phyloP scores from a whole-genome alignment of 2,888 invertebrate genomes.

The Drosophila borborema region DNA sequence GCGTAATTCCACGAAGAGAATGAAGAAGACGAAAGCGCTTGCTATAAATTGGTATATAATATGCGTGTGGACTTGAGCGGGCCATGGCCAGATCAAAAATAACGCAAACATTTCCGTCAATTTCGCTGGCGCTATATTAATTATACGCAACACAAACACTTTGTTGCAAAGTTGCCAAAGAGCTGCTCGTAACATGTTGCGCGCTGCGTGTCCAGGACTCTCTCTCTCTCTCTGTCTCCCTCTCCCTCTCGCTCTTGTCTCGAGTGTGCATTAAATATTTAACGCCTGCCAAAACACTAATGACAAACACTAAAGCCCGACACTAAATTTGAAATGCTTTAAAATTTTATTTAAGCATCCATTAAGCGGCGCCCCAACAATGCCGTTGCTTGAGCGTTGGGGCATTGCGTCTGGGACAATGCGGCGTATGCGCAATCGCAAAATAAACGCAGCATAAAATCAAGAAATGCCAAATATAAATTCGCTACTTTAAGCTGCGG shows the following conservation, averaged over 20 bases:
- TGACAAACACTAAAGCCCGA: conserved; percentile 77
- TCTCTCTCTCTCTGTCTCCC: background rate
- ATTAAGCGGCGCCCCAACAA: conserved; percentile 69
- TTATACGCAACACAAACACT: conserved; percentile 72
- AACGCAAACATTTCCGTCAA: conserved; percentile 51
- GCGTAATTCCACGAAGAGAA: background rate
- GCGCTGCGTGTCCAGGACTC: background rate
- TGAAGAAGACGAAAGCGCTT: no score
- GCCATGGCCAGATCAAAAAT: conserved; percentile 14
- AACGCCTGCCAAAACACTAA: conserved; percentile 79
- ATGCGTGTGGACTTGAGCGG: background rate
- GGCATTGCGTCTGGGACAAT: conserved; percentile 27
- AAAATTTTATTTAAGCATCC: conserved; percentile 77
- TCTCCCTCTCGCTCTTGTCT: background rate
- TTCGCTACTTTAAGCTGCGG: conserved; percentile 70
- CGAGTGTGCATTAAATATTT: conserved; percentile 68
- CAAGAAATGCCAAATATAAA: conserved; percentile 75
- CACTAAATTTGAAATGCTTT: conserved; percentile 77
- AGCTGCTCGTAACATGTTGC: conserved; percentile 10
- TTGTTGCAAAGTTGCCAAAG: conserved; percentile 62
- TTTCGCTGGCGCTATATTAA: conserved; percentile 63
- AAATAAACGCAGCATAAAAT: conserved; percentile 75
- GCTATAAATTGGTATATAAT: background rate
- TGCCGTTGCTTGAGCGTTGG: conserved; percentile 25
- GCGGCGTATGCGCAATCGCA: conserved; percentile 65